phyloP scores from a whole-genome alignment of 2,113 vertebrate genomes.

The Ariopsis seemanni region DNA sequence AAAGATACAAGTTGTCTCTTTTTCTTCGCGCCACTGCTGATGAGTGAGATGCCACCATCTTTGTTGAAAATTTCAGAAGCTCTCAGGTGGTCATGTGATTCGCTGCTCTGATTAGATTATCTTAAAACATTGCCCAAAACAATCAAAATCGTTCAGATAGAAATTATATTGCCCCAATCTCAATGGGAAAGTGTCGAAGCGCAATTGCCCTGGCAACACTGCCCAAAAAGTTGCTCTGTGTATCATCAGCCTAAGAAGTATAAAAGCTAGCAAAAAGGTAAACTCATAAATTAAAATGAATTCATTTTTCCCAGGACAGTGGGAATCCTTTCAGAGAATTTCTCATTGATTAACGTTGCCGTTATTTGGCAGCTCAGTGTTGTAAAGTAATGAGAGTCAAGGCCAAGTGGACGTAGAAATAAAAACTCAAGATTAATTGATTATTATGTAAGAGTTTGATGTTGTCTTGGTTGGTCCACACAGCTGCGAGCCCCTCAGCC shows the following conservation, averaged over 20 bases:
- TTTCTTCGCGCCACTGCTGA: too few relatives aligned
- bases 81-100: too few relatives aligned
- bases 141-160: too few relatives aligned
- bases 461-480: constrained; percentile 41
- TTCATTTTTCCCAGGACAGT: not conserved
- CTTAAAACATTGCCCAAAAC: too few relatives aligned
- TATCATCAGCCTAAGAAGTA: not conserved
- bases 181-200: too few relatives aligned
- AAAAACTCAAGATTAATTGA: not conserved
- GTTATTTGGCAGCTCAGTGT: not conserved
- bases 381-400: not conserved
- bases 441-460: not conserved
- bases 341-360: not conserved
- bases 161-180: too few relatives aligned
- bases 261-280: not conserved
- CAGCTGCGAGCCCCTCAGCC: constrained; percentile 69
- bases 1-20: too few relatives aligned
- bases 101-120: too few relatives aligned
- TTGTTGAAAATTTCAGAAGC: too few relatives aligned
- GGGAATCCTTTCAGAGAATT: not conserved
- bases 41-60: too few relatives aligned
- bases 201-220: too few relatives aligned
- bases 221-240: too few relatives aligned
- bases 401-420: not conserved
- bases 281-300: not conserved